Evolutionary conservation across 2,797 vertebrate species (phyloP).

Genomic region (Otolemur crassicaudatus): DNA sequence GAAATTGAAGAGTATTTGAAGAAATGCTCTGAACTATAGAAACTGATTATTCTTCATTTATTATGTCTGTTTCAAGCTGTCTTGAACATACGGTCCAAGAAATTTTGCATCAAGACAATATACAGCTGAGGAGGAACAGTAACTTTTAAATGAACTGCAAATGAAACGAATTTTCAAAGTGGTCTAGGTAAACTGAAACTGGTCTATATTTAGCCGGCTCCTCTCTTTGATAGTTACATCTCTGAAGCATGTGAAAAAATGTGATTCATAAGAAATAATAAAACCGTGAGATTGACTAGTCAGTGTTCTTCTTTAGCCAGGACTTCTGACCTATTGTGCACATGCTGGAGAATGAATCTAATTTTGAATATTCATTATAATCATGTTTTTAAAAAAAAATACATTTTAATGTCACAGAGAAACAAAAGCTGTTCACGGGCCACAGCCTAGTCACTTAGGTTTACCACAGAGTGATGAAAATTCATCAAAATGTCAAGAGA

Average conservation of each 20-base stretch:
- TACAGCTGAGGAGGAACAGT: constrained; percentile 55
- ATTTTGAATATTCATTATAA: constrained; percentile 90
- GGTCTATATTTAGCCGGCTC: constrained; percentile 59
- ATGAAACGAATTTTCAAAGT: constrained; percentile 62
- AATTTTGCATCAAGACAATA: constrained; percentile 68
- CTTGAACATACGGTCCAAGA: constrained; percentile 57
- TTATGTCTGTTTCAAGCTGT: constrained; percentile 75
- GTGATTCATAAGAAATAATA: constrained; percentile 75
- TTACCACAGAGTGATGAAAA: constrained; percentile 88
- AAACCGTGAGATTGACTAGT: constrained; percentile 81
- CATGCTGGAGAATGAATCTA: constrained; percentile 84
- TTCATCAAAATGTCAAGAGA: constrained; percentile 90
- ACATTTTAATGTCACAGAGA: constrained; percentile 89
- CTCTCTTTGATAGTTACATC: constrained; percentile 59
- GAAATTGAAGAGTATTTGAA: constrained; percentile 77
- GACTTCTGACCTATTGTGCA: constrained; percentile 85
- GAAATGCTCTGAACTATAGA: constrained; percentile 62
- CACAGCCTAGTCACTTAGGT: constrained; percentile 89
- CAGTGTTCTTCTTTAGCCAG: constrained; percentile 81
- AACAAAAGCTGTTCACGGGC: constrained; percentile 89
- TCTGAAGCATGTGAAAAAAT: constrained; percentile 61
- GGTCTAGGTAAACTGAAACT: constrained; percentile 67
- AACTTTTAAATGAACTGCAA: constrained; percentile 66
- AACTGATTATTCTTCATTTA: constrained; percentile 72
- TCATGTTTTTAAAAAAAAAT: constrained; percentile 73